Conservation (phyloP, 2,797 vertebrate genomes). For the Crenichthys baileyi region DNA sequence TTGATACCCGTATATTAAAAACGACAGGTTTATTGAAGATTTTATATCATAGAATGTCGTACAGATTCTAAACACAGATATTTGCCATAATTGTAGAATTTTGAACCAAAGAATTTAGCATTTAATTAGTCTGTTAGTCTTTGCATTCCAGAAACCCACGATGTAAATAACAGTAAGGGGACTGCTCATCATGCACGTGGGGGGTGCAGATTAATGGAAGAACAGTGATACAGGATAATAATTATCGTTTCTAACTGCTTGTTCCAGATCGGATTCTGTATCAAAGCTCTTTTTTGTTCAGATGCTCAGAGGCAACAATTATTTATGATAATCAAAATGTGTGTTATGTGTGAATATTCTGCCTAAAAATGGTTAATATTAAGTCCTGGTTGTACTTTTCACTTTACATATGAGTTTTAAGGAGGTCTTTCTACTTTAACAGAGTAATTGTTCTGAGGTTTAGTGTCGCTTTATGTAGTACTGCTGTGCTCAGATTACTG, state of each 20-base stretch:
- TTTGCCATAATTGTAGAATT: slow-evolving; percentile 65
- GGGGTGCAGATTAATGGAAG: slow-evolving; percentile 31
- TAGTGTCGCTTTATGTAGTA: slow-evolving; percentile 28
- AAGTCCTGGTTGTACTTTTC: slow-evolving; percentile 6
- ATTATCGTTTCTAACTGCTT: slow-evolving; percentile 26
- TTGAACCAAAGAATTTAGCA: slow-evolving; percentile 76
- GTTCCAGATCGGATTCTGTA: slow-evolving; percentile 32
- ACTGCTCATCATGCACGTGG: slow-evolving; percentile 27
- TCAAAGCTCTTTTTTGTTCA: slow-evolving; percentile 23
- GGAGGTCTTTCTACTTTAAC: slow-evolving; percentile 69
- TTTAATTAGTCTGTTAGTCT: slow-evolving; percentile 46
- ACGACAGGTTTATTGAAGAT: slow-evolving; percentile 54
- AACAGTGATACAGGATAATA: slow-evolving; percentile 19
- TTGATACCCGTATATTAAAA: slow-evolving; percentile 37
- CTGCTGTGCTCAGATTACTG: slow-evolving; percentile 55
- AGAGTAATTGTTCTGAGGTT: slow-evolving; percentile 43
- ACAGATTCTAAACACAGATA: slow-evolving; percentile 39
- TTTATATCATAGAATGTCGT: slow-evolving; percentile 49
- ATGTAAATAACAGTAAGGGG: slow-evolving; percentile 60
- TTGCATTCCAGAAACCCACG: slow-evolving; percentile 60
- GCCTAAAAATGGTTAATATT: slow-evolving; percentile 27
- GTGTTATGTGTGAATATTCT: slow-evolving; percentile 36
- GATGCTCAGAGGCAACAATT: slow-evolving; percentile 24
- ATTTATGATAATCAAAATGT: slow-evolving; percentile 25
- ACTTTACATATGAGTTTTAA: slow-evolving; percentile 33